Conservation (phyloP, 2,113 vertebrate species). For the Balaenoptera acutorostrata region DNA sequence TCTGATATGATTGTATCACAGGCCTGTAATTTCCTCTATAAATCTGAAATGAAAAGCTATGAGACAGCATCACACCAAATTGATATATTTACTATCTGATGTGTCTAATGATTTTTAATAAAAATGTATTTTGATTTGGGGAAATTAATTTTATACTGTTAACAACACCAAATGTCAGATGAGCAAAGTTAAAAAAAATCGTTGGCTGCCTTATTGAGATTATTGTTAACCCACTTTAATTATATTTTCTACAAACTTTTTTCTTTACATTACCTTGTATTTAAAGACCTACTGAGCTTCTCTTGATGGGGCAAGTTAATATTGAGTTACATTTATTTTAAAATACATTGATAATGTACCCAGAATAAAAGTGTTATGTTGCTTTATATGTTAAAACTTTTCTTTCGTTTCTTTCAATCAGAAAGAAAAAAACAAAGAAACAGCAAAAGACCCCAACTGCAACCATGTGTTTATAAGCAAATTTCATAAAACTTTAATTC, state of each 20-base stretch:
- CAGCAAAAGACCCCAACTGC: not conserved
- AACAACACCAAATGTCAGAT: conserved; percentile 41
- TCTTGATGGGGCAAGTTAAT: not conserved
- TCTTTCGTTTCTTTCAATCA: not conserved
- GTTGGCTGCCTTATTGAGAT: not conserved
- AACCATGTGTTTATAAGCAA: not conserved
- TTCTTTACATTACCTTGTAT: not conserved
- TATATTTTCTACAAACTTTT: not conserved
- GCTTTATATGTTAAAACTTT: not conserved
- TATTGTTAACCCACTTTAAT: not conserved
- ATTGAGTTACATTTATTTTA: not conserved
- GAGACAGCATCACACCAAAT: not conserved
- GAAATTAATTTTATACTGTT: conserved; percentile 64
- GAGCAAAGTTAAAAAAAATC: not conserved
- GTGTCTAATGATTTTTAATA: conserved; percentile 54
- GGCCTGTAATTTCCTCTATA: conserved; percentile 55
- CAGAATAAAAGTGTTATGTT: not conserved
- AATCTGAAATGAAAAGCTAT: conserved; percentile 22
- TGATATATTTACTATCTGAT: conserved; percentile 22
- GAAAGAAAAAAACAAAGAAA: not conserved
- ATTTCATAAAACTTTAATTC: not conserved
- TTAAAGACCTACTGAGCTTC: not conserved
- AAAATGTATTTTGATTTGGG: conserved; percentile 49
- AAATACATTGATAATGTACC: not conserved
- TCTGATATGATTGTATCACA: conserved; percentile 17